These are phyloP conservation scores for Tortricodes alternella DNA, from an alignment of 2,888 invertebrate genomes.

Conservation along the genomic window DNA sequence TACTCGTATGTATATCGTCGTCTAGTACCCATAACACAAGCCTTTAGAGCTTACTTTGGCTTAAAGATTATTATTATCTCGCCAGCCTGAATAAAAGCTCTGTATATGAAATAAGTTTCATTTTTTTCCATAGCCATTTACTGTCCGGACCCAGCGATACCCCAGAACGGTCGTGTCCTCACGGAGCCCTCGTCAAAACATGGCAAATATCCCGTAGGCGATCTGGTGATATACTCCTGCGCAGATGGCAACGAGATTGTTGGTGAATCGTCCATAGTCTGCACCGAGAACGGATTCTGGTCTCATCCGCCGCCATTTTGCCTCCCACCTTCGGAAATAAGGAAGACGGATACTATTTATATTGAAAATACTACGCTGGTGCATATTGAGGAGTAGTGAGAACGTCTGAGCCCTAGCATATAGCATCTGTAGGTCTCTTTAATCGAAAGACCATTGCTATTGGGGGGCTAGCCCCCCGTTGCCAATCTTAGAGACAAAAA, in stretches of 20 bases:
- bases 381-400: slow-evolving; percentile 52
- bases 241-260: slow-evolving; percentile 59
- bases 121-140: slow-evolving; percentile 86
- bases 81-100: not conserved
- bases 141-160: slow-evolving; percentile 89
- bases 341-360: slow-evolving; percentile 65
- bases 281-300: slow-evolving; percentile 94
- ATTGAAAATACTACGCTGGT: slow-evolving; percentile 70
- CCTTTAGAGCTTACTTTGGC: too few species aligned
- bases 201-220: slow-evolving; percentile 89
- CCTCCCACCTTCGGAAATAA: slow-evolving; percentile 64
- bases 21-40: too few species aligned
- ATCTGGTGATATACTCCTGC: slow-evolving; percentile 89
- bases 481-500: too few species aligned
- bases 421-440: too few species aligned
- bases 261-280: slow-evolving; percentile 92
- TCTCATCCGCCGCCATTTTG: slow-evolving; percentile 93
- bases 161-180: slow-evolving; percentile 85
- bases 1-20: too few species aligned
- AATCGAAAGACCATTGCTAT: too few species aligned
- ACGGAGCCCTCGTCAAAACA: slow-evolving; percentile 60
- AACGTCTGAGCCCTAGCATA: too few species aligned
- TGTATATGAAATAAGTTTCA: not conserved
- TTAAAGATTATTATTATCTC: too few species aligned
- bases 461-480: too few species aligned